Evolutionary conservation across 2,797 vertebrate species (phyloP), one percentile per base, ranked within the genome.

Genomic region (Schizothorax lantsangensis): DNA sequence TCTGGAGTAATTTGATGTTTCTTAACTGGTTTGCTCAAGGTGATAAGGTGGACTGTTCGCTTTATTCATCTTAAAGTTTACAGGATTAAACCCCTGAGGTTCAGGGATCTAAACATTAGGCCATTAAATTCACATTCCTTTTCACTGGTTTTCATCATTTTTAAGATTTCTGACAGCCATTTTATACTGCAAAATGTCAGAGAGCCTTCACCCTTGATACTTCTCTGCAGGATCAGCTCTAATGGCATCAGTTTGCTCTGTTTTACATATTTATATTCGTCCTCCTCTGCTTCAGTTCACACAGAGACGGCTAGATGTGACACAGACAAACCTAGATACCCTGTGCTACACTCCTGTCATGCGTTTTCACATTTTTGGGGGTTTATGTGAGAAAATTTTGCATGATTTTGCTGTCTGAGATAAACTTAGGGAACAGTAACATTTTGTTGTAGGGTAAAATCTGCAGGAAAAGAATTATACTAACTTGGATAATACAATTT

Each of bases 231-330:
- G 79, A 66, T 47, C 5, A 2, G 38, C 36, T 43, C 12, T 30
- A 19, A 19, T 62, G 78, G 43, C 38, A 80, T 80, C 59, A 30
- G n/a, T 64, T 43, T 47, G 54, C 59, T 80, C 57, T 66, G 40
- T 80, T 30, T 66, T 47, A 33, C 38, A 30, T 64, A 66, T 43
- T 62, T 30, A 64, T 45, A 62, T 45, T 10, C 6, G 38, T 62
- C n/a, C 57, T 66, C 57, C 43, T 79, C 38, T 64, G 78, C 40
- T 80, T 66, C 79, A 80, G 26, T 21, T 40, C 57, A 80, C 33
- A n/a, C 38, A 66, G 79, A 80, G 79, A 47, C 1, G 0, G 59
- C 79, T 66, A 45, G 78, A 64, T 8, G 0, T 62, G 40, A 80
- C 8, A 26, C 2, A 36, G 77, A 79, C 36, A 79, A 6, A 33